phyloP scores from a whole-genome alignment of 2,113 vertebrate species.

The Mobula hypostoma region DNA sequence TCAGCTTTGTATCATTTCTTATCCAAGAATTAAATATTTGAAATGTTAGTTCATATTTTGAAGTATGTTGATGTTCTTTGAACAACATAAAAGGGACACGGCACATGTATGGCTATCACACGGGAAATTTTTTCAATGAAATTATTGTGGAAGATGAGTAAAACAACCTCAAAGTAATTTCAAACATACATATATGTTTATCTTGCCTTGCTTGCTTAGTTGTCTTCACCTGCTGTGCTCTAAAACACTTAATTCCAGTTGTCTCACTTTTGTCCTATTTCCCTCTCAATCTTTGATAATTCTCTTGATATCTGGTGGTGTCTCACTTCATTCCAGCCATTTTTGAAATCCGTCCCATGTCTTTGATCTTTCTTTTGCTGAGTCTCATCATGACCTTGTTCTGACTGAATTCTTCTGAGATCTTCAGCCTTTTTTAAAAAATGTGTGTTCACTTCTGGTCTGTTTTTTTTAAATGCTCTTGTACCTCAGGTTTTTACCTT shows the following conservation, averaged over 20 bases:
- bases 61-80: not conserved
- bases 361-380: not conserved
- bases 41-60: not conserved
- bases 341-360: not conserved
- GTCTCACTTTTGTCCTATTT: not conserved
- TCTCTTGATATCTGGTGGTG: not conserved
- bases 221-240: not conserved
- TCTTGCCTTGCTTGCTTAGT: too few species aligned
- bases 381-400: not conserved
- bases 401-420: not conserved
- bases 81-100: not conserved
- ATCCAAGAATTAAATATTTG: not conserved
- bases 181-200: not conserved
- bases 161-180: not conserved
- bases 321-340: not conserved
- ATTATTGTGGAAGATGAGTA: not conserved
- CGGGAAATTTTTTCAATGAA: not conserved
- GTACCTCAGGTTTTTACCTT: not conserved
- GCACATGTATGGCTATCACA: not conserved
- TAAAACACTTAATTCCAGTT: not conserved
- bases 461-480: not conserved
- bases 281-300: not conserved
- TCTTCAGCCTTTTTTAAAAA: not conserved
- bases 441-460: not conserved
- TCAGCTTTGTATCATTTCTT: not conserved